Percentiles rank a stretch among this genome's conserved stretches.
Evolutionary conservation across 2,888 invertebrate genomes (phyloP).

Genomic region (Nemurella pictetii): DNA sequence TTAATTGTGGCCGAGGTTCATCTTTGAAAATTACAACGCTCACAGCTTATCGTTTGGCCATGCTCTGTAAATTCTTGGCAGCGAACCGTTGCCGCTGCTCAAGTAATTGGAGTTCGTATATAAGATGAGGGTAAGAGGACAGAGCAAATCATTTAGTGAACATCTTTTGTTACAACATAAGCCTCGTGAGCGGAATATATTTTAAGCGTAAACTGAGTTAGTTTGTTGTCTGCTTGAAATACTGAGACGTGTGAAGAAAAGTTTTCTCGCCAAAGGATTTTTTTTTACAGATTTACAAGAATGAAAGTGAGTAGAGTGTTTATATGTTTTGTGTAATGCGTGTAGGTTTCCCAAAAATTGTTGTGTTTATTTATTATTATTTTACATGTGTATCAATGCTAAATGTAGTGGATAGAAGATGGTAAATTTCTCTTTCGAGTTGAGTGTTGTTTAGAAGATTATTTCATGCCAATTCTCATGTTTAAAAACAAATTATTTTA

Average conservation of each 20-base stretch:
- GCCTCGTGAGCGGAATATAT: neutral
- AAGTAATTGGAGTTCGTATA: slow-evolving; percentile 4
- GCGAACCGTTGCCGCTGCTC: slow-evolving; percentile 6
- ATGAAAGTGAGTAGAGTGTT: neutral
- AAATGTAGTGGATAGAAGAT: too few species aligned
- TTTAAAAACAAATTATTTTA: too few species aligned
- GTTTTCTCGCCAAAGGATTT: neutral
- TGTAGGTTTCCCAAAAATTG: too few species aligned
- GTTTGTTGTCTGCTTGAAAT: neutral
- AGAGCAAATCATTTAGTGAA: slow-evolving; percentile 20
- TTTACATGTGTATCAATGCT: too few species aligned
- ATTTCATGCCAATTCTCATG: too few species aligned
- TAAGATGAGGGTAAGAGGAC: slow-evolving; percentile 7
- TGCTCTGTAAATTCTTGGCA: slow-evolving; percentile 25
- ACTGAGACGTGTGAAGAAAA: neutral
- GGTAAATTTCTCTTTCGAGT: too few species aligned
- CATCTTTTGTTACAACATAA: neutral
- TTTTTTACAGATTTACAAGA: neutral
- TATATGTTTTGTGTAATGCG: too few species aligned
- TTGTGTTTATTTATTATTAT: too few species aligned
- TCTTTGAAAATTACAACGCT: neutral
- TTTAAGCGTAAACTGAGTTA: neutral
- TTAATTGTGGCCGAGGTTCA: neutral
- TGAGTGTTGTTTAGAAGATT: too few species aligned
- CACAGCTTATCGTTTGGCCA: neutral